Conservation (phyloP, 2,888 invertebrate species). For the Stenodera caucasica region DNA sequence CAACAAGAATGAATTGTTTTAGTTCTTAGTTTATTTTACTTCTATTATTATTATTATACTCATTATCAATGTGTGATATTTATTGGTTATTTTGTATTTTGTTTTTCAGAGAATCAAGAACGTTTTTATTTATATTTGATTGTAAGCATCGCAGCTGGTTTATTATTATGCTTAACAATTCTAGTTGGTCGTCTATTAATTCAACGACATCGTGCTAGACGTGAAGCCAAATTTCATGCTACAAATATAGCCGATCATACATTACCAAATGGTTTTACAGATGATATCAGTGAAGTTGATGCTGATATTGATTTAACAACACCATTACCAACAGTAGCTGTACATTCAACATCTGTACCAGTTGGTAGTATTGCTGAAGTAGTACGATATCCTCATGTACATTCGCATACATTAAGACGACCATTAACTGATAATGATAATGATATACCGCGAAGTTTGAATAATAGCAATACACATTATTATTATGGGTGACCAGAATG, state of each 20-base stretch:
- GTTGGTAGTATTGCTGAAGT: constrained; percentile 52
- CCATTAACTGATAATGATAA: constrained; percentile 56
- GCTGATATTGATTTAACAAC: constrained; percentile 76
- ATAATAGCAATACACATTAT: constrained; percentile 68
- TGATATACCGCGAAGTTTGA: constrained; percentile 65
- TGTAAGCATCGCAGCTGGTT: constrained; percentile 71
- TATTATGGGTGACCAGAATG: constrained; percentile 74
- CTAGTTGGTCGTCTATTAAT: constrained; percentile 72
- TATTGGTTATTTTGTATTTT: no score
- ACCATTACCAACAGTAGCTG: constrained; percentile 64
- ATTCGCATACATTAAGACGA: constrained; percentile 51
- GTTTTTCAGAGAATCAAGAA: constrained; percentile 72
- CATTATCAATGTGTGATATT: constrained; percentile 21
- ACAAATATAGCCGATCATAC: constrained; percentile 74
- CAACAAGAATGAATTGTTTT: neutral
- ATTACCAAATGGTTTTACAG: constrained; percentile 79
- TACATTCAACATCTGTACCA: constrained; percentile 53
- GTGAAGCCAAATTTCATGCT: constrained; percentile 68
- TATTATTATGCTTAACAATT: constrained; percentile 71
- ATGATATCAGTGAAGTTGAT: constrained; percentile 85
- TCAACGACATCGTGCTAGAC: constrained; percentile 65
- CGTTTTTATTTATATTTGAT: constrained; percentile 83
- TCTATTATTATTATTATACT: constrained; percentile 26
- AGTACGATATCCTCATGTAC: constrained; percentile 49
- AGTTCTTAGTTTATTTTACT: neutral